A percentile compares a stretch with the other conserved stretches of the same genome.
phyloP scores from a whole-genome alignment of 1,140 invertebrate species.

The Drosophila parvula region DNA sequence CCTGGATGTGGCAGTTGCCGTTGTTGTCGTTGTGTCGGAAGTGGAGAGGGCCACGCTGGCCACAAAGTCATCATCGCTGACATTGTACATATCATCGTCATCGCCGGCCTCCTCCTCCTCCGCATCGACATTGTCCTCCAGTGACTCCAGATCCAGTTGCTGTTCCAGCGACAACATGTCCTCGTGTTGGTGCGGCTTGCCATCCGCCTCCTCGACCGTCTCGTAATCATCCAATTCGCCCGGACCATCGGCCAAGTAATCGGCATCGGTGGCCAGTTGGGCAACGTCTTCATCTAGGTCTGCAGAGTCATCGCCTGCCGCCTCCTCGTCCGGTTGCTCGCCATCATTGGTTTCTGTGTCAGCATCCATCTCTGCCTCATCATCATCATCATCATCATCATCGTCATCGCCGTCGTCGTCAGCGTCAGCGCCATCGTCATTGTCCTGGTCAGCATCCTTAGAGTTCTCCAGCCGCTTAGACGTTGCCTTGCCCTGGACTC shows the following conservation, averaged over 20 bases:
- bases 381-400: constrained; percentile 25
- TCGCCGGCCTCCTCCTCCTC: constrained; percentile 49
- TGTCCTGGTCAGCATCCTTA: constrained; percentile 17
- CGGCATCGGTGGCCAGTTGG: constrained; percentile 51
- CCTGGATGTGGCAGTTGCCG: constrained; percentile 8
- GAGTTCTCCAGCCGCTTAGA: constrained; percentile 31
- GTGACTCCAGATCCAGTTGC: constrained; percentile 66
- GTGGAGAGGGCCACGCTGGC: constrained; percentile 66
- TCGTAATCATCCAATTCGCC: constrained; percentile 64
- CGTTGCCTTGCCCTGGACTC: constrained; percentile 44
- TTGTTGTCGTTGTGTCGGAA: constrained; percentile 46
- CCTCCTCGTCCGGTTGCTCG: constrained; percentile 24
- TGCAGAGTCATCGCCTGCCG: constrained; percentile 46
- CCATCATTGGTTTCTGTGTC: constrained; percentile 27
- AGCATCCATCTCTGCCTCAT: constrained; percentile 25
- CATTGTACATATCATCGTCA: constrained; percentile 69
- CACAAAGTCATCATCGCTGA: constrained; percentile 77
- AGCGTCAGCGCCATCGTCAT: constrained; percentile 20
- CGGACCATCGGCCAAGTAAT: constrained; percentile 67
- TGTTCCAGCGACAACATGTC: constrained; percentile 68
- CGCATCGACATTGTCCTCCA: constrained; percentile 62
- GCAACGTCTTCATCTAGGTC: constrained; percentile 62
- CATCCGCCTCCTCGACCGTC: constrained; percentile 39
- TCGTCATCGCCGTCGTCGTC: constrained; percentile 22
- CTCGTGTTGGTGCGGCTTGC: constrained; percentile 41